Conservation (phyloP, 2,113 vertebrate genomes). For the Poecile atricapillus region DNA sequence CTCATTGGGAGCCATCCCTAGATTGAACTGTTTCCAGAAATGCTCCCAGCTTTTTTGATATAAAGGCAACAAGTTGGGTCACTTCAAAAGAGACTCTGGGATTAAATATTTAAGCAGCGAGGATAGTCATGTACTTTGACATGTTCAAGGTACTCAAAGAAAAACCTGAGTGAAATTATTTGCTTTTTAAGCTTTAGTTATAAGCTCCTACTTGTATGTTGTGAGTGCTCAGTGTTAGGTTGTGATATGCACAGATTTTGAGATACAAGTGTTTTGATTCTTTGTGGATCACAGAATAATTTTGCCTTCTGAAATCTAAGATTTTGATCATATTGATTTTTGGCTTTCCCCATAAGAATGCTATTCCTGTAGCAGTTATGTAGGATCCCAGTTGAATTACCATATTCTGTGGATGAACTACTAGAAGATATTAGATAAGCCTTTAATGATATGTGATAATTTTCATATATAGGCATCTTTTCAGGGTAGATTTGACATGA, state of each 20-base stretch:
- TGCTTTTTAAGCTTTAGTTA: neutral
- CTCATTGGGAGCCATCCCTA: neutral
- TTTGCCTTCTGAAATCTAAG: neutral
- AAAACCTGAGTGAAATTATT: neutral
- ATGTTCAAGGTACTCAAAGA: neutral
- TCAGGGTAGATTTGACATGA: neutral
- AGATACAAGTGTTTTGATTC: neutral
- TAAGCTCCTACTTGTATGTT: neutral
- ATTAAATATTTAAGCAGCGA: neutral
- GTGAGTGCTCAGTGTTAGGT: neutral
- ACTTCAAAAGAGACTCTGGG: neutral
- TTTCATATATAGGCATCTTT: neutral
- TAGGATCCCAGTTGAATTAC: neutral
- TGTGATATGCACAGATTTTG: neutral
- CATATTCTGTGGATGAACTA: neutral
- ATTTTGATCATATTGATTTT: neutral
- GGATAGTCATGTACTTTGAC: neutral
- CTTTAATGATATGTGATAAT: neutral
- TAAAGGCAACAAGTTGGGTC: neutral
- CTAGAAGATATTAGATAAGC: neutral
- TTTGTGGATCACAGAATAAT: neutral
- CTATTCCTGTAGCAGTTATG: neutral
- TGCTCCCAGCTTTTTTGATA: neutral
- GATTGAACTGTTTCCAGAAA: neutral
- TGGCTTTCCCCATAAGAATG: neutral